Evolutionary conservation across 2,113 vertebrate genomes (phyloP).

Genomic region (Xiphophorus couchianus): DNA sequence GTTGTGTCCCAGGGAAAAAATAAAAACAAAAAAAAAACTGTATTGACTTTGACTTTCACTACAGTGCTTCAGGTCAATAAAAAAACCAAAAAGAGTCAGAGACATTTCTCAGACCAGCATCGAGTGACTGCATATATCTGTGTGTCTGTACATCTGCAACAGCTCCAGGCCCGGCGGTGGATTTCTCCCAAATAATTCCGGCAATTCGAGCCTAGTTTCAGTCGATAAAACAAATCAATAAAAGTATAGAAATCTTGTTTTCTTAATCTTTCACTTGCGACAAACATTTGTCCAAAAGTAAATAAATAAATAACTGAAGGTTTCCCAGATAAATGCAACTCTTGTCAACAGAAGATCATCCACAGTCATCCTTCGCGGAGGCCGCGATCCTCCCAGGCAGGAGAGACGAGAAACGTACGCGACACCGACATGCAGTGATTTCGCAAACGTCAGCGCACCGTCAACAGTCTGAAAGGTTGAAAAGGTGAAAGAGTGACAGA

Average conservation of each 20-base stretch:
- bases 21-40: not conserved
- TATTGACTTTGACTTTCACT: not conserved
- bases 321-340: not conserved
- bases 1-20: not conserved
- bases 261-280: no score
- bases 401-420: not conserved
- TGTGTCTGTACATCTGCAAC: not conserved
- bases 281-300: not conserved
- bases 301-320: no score
- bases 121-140: not conserved
- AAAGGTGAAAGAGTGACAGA: not conserved
- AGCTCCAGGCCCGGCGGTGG: not conserved
- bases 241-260: not conserved
- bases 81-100: not conserved
- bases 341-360: constrained; percentile 11
- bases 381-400: not conserved
- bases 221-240: not conserved
- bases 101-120: not conserved
- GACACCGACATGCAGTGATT: no score
- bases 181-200: not conserved
- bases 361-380: constrained; percentile 15
- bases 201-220: not conserved
- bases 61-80: not conserved
- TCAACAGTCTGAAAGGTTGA: not conserved
- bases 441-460: not conserved